A percentile compares a stretch with the other conserved stretches of the same genome.
These are phyloP conservation scores for Capreolus pygargus DNA, from an alignment of 2,113 vertebrate species.

Conservation along the genomic window DNA sequence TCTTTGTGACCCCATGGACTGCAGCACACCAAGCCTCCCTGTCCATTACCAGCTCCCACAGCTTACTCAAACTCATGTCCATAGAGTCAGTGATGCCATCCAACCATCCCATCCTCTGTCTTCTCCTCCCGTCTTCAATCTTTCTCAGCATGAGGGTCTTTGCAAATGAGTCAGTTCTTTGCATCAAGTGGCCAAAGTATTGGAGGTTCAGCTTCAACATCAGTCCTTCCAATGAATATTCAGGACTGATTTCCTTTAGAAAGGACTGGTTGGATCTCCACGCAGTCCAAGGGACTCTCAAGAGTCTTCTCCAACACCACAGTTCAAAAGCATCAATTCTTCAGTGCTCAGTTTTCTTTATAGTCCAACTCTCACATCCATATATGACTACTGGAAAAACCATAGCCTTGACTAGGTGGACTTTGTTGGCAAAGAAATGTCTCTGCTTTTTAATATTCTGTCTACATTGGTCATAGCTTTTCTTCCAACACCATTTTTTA, in stretches of 20 bases:
- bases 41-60: neutral
- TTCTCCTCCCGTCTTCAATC: neutral
- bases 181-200: neutral
- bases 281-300: too few species aligned
- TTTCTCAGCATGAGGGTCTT: neutral
- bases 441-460: too few species aligned
- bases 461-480: too few species aligned
- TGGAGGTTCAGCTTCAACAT: neutral
- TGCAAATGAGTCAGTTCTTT: neutral
- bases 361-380: too few species aligned
- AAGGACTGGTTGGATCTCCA: too few species aligned
- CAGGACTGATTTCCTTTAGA: neutral
- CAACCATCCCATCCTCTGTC: neutral
- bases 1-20: neutral
- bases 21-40: neutral
- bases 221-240: neutral
- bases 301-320: too few species aligned
- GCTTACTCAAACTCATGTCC: neutral
- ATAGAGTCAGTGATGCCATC: neutral
- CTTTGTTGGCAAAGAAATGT: too few species aligned
- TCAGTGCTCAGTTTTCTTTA: too few species aligned
- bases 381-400: too few species aligned
- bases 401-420: too few species aligned
- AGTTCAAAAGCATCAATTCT: too few species aligned
- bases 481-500: neutral